A percentile compares a stretch with the other conserved stretches of the same genome.
Evolutionary conservation across 2,888 invertebrate genomes (phyloP).

Genomic region (Theodoxus fluviatilis): DNA sequence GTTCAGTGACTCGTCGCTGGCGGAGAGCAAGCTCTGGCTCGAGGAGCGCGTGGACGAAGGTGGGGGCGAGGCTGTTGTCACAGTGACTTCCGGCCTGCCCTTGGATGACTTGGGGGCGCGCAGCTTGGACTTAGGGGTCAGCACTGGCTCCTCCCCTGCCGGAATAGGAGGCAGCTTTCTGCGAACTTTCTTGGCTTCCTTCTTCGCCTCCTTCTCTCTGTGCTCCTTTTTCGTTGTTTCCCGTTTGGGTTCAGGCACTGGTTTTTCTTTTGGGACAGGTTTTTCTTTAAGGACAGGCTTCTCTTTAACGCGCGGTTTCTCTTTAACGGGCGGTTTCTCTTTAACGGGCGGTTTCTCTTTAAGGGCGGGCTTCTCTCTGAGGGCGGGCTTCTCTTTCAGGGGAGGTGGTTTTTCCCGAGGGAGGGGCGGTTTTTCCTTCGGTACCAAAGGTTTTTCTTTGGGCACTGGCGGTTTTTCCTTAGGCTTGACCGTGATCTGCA

Average conservation of each 20-base stretch:
- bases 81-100: slow-evolving; percentile 15
- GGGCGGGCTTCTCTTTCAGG: slow-evolving; percentile 37
- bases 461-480: slow-evolving; percentile 21
- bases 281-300: too few species aligned
- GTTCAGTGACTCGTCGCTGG: slow-evolving; percentile 53
- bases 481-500: slow-evolving; percentile 20
- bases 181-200: slow-evolving; percentile 47
- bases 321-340: too few species aligned
- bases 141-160: slow-evolving; percentile 44
- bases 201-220: slow-evolving; percentile 32
- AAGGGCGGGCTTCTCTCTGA: slow-evolving; percentile 53
- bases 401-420: slow-evolving; percentile 10
- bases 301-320: too few species aligned
- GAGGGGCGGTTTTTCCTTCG: not conserved
- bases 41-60: too few species aligned
- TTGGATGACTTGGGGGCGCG: slow-evolving; percentile 29
- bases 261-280: too few species aligned
- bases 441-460: not conserved
- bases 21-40: too few species aligned
- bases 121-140: slow-evolving; percentile 33
- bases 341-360: too few species aligned
- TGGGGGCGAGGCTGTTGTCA: not conserved
- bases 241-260: not conserved
- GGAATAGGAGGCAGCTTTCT: slow-evolving; percentile 56
- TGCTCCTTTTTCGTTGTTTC: not conserved